phyloP scores from a whole-genome alignment of 30 jellyfish, hydroid and myxozoan genomes.

The Aurelia aurita region DNA sequence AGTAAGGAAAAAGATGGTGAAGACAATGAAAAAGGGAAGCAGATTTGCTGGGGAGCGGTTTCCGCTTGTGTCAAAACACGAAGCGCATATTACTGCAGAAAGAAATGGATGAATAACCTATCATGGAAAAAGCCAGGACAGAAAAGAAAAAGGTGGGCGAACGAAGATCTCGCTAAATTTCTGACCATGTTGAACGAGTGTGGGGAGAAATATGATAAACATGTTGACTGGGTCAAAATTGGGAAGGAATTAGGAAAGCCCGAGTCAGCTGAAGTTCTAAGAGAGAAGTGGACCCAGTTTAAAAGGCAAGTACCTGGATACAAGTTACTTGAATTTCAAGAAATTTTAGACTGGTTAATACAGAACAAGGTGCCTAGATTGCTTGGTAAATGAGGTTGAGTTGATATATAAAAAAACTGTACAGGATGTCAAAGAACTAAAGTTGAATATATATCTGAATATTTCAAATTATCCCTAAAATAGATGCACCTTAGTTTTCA shows the following conservation, averaged over 20 bases:
- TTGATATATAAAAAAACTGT: too few species aligned
- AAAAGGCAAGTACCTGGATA: too few species aligned
- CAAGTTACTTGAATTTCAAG: too few species aligned
- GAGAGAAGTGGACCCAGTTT: slow-evolving; percentile 20
- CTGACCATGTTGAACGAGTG: neutral
- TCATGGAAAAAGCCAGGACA: slow-evolving; percentile 16
- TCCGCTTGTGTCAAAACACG: slow-evolving; percentile 44
- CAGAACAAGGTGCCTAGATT: too few species aligned
- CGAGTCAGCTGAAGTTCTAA: neutral
- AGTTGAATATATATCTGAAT: too few species aligned
- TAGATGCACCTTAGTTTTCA: too few species aligned
- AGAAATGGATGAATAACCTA: slow-evolving; percentile 34
- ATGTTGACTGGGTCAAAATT: slow-evolving; percentile 48
- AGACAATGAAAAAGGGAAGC: neutral
- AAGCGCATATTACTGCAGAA: slow-evolving; percentile 23
- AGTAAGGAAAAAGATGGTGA: neutral
- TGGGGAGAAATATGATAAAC: slow-evolving; percentile 33
- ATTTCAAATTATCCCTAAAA: too few species aligned
- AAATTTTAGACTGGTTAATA: too few species aligned
- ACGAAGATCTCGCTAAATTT: neutral
- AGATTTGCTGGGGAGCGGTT: slow-evolving; percentile 26
- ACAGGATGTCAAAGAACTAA: too few species aligned
- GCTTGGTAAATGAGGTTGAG: neutral
- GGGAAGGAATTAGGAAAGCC: slow-evolving; percentile 11
- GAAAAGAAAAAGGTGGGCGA: slow-evolving; percentile 17